Base-by-base conservation (phyloP, 37 sponge, comb jelly and placozoan genomes). In the Hexactinellida sp. region DNA sequence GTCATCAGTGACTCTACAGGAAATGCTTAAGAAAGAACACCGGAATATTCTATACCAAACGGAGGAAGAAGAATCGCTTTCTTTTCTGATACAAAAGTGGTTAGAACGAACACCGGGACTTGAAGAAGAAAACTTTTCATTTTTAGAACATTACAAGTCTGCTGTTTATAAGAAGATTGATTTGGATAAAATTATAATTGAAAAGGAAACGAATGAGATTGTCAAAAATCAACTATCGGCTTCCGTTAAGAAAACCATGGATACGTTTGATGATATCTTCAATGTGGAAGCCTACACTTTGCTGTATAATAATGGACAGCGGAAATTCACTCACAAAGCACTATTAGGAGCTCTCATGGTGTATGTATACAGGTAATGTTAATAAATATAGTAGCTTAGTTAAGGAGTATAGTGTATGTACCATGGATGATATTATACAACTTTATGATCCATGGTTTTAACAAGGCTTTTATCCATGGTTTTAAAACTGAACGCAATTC, bases 261-360 rank as follows among this genome's bases (percentile, higher is more conserved):
- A 84, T 24, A 85, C 38, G 10, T 88, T 84, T 88, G 85, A 84
- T 16, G 38, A 1, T 1, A 21, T 88, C 38, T 71, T 88, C 51
- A 55, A 38, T 84, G 52, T 84, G 23, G 82, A 88, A 32, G 10
- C 28, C 19, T 71, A 88, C 47, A 85, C 54, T 25, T 32, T 54
- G 38, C 0, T 55, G 54, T 37, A 32, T 38, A 35, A 55, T 37
- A 19, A 16, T 37, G 87, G 91, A 24, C 84, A 84, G 24, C 39
- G 89, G 54, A 54, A 84, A 55, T 82, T 91, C 21, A 86, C 91
- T 1, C 86, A 91, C 85, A 88, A 86, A 36, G 88, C 89, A 0
- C 19, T 86, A 37, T 83, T 82, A 38, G 91, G 91, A 34, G 91
- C 91, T n/a, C 87, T 91, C 37, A 86, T 89, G 91, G 41, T 91